phyloP scores from a whole-genome alignment of 2,113 vertebrate species.

The Ophiodon elongatus region DNA sequence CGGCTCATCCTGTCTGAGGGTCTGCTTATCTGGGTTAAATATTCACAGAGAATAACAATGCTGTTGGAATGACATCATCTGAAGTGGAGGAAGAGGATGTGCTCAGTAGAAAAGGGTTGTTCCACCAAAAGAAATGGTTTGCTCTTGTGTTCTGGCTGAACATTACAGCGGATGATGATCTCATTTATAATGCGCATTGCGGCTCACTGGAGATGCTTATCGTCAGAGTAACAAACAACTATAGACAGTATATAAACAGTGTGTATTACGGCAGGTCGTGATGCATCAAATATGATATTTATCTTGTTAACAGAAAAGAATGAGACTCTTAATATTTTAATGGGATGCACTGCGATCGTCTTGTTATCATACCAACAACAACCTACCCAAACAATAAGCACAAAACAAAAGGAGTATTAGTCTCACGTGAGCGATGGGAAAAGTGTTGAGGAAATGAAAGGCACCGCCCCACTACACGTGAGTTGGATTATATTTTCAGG shows the following conservation, averaged over 20 bases:
- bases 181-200: conserved; percentile 73
- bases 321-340: background rate
- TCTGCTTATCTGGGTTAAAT: conserved; percentile 59
- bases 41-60: conserved; percentile 65
- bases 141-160: conserved; percentile 52
- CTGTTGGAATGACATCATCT: conserved; percentile 69
- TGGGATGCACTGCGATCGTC: background rate
- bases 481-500: conserved; percentile 58
- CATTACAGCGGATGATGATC: conserved; percentile 65
- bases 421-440: conserved; percentile 5
- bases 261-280: conserved; percentile 2
- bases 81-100: conserved; percentile 27
- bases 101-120: conserved; percentile 28
- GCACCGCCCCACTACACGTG: conserved; percentile 14
- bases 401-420: conserved; percentile 28
- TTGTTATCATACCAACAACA: conserved; percentile 20
- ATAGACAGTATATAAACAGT: conserved; percentile 49
- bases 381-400: conserved; percentile 24
- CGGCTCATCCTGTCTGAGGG: conserved; percentile 21
- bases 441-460: conserved; percentile 35
- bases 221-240: conserved; percentile 45
- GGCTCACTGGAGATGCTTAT: conserved; percentile 66
- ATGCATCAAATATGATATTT: background rate
- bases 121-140: conserved; percentile 41
- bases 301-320: background rate